Conservation (phyloP, 2,888 invertebrate genomes). For the Crepidodera aurea region DNA sequence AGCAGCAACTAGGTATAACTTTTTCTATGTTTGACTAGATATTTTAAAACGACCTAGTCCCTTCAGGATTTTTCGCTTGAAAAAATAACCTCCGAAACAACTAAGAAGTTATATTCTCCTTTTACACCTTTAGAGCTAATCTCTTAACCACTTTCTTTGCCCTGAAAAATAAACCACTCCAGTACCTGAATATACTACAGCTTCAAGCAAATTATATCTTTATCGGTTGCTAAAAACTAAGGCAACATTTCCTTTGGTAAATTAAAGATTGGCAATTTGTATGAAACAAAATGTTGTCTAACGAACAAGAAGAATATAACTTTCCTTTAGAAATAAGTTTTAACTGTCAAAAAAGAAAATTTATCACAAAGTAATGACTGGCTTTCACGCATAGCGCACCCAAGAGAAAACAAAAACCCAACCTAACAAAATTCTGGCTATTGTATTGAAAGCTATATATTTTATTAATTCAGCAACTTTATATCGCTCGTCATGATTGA, state of each 20-base stretch:
- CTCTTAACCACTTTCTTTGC: conserved; percentile 22
- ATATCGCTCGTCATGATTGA: conserved; percentile 14
- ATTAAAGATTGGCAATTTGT: no score
- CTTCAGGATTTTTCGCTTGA: neutral
- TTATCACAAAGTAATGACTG: conserved; percentile 7
- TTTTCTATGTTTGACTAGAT: no score
- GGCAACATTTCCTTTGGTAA: no score
- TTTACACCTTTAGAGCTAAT: conserved; percentile 24
- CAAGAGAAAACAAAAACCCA: neutral
- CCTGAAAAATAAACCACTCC: conserved; percentile 24
- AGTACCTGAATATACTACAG: no score
- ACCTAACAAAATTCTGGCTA: conserved; percentile 6
- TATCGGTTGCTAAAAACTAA: no score
- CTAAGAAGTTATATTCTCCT: neutral
- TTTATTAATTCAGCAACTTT: conserved; percentile 9
- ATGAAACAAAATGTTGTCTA: no score
- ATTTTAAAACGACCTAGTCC: no score
- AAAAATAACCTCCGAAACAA: neutral
- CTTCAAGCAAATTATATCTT: no score
- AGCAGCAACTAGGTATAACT: no score
- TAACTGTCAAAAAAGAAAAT: conserved; percentile 2
- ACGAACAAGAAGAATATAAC: no score
- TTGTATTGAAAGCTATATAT: conserved; percentile 17
- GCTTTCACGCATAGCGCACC: neutral
- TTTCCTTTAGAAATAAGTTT: neutral